Evolutionary conservation across 2,797 vertebrate species (phyloP).

Genomic region (Pseudochirops corinnae): DNA sequence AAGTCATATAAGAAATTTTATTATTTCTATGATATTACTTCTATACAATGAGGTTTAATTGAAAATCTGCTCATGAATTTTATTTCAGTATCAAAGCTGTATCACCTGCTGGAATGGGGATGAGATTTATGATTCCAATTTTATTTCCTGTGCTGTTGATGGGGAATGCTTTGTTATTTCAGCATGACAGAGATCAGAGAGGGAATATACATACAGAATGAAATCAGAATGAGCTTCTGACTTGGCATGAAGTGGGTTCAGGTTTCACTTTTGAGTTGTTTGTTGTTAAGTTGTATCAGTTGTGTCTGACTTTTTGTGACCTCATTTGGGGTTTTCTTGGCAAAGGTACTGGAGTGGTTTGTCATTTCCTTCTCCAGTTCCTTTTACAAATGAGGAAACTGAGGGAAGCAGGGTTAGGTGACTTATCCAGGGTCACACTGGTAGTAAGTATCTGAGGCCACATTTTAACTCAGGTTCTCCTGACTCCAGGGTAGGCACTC

Average conservation of each 20-base stretch:
- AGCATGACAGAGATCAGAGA: conserved; percentile 53
- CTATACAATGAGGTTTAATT: conserved; percentile 80
- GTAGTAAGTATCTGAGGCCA: background rate
- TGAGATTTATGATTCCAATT: conserved; percentile 85
- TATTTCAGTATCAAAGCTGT: conserved; percentile 60
- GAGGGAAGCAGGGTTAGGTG: background rate
- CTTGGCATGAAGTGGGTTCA: background rate
- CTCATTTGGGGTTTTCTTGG: background rate
- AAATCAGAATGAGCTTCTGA: background rate
- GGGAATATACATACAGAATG: background rate
- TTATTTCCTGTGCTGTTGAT: conserved; percentile 71
- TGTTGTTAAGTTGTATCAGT: background rate
- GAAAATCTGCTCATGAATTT: conserved; percentile 81
- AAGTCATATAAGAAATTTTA: conserved; percentile 61
- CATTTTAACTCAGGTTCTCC: background rate
- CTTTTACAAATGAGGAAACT: background rate
- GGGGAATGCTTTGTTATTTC: conserved; percentile 76
- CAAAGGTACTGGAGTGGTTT: background rate
- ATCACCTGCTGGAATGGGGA: conserved; percentile 64
- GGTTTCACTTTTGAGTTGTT: background rate
- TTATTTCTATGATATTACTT: conserved; percentile 75
- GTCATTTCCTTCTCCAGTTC: background rate
- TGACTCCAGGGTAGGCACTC: background rate
- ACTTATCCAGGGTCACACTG: background rate
- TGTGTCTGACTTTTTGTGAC: background rate